phyloP scores from a whole-genome alignment of 2,797 vertebrate species.

The Euthynnus affinis region DNA sequence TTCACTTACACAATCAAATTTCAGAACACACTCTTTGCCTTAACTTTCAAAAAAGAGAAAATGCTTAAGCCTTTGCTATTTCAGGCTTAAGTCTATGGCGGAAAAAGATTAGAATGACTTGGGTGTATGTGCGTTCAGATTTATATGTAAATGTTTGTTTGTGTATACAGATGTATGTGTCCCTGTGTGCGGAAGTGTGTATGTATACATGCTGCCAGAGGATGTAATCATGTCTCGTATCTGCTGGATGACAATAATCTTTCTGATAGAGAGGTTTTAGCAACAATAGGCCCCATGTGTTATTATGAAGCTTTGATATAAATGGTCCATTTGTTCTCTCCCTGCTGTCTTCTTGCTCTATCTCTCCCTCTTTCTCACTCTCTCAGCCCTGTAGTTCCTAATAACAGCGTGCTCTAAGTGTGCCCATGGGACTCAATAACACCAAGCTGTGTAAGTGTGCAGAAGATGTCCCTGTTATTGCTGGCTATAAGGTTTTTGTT shows the following conservation, averaged over 20 bases:
- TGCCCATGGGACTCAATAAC: slow-evolving; percentile 82
- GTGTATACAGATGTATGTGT: slow-evolving; percentile 27
- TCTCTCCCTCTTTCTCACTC: slow-evolving; percentile 22
- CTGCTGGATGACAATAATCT: slow-evolving; percentile 43
- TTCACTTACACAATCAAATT: slow-evolving; percentile 58
- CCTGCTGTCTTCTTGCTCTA: slow-evolving; percentile 20
- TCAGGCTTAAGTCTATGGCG: slow-evolving; percentile 51
- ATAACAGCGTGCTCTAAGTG: slow-evolving; percentile 77
- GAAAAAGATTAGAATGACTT: slow-evolving; percentile 44
- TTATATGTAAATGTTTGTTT: slow-evolving; percentile 42
- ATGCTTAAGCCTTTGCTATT: slow-evolving; percentile 53
- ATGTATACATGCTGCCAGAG: slow-evolving; percentile 14
- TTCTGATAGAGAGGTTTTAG: slow-evolving; percentile 46
- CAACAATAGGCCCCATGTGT: slow-evolving; percentile 64
- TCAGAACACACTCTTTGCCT: slow-evolving; percentile 43
- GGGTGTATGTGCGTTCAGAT: slow-evolving; percentile 42
- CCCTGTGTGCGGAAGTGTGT: slow-evolving; percentile 1
- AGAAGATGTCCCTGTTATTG: slow-evolving; percentile 69
- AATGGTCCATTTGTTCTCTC: slow-evolving; percentile 71
- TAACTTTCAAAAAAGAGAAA: slow-evolving; percentile 51
- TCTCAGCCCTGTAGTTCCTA: slow-evolving; percentile 67
- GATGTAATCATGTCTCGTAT: slow-evolving; percentile 48
- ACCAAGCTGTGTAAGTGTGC: slow-evolving; percentile 64
- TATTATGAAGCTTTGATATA: slow-evolving; percentile 69
- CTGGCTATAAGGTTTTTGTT: slow-evolving; percentile 73